Evolutionary conservation across 1,140 invertebrate genomes (phyloP), one percentile per base, ranked within the genome.

Genomic region (Tetramorium simillimum): DNA sequence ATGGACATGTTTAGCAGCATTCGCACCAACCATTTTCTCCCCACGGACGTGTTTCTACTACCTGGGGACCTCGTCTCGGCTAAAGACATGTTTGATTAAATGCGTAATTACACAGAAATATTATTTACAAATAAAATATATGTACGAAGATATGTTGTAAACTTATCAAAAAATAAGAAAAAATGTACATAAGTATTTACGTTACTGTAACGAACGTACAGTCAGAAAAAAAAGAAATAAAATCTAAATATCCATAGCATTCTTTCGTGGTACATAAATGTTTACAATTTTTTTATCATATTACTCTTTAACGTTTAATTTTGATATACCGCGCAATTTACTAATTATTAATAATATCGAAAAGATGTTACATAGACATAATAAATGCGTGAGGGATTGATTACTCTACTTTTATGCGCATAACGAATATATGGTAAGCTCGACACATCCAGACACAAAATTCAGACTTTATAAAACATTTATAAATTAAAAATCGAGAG

Each of bases 331-430:
- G 33, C 33, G 33, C 33, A 33, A 33, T 33, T 33, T 33, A 33
- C 33, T 33, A 33, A 33, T 33, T 33, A 33, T 33, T 33, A 33
- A 10, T 28, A 81, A 56, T 81, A 81, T 58, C 16, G 21, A 40
- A 81, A 56, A 69, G n/a, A 69, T 43, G 70, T 33, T 43, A 81
- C n/a, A 21, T 65, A 80, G 69, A 69, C 33, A 53, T 49, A 53
- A 51, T 18, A 58, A 58, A 56, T 21, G 3, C 24, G 10, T 40
- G 1, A 37, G 3, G 40, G 63, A 81, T 81, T n/a, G 37, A 72
- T 72, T 72, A 60, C 9, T 72, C 73, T 82, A 9, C 28, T 33
- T 33, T 53, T 40, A 82, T 72, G 56, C 6, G 33, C 51, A 82
- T 43, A 82, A 70, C 28, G 6, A 18, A 21, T 43, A 58, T 14